Conservation (phyloP, 35 echinoderm and acorn worm species). For the Anneissia japonica region DNA sequence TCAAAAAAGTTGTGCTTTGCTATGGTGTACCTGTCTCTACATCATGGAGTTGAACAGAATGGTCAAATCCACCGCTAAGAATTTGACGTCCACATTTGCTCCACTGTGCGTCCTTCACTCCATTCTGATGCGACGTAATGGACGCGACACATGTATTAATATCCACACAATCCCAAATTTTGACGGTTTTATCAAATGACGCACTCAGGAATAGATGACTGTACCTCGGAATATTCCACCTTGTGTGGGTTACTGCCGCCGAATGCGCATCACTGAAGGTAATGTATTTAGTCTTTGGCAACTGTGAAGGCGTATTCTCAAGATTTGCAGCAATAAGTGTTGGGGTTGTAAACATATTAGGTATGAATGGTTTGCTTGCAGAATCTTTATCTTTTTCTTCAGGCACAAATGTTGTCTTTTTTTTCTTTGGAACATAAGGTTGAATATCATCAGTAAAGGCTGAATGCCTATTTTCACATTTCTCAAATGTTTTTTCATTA, state of each 20-base stretch:
- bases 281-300: neutral
- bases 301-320: neutral
- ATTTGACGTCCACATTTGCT: constrained; percentile 48
- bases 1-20: neutral
- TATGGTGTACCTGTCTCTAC: constrained; percentile 58
- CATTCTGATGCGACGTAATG: constrained; percentile 54
- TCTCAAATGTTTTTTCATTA: neutral
- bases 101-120: constrained; percentile 82
- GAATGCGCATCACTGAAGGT: constrained; percentile 15
- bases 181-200: constrained; percentile 73
- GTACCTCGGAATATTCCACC: constrained; percentile 61
- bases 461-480: neutral
- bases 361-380: neutral
- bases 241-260: constrained; percentile 49
- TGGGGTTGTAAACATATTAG: neutral
- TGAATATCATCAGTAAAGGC: neutral
- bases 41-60: constrained; percentile 74
- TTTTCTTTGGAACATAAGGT: neutral
- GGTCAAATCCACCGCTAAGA: constrained; percentile 92
- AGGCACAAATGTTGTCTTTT: neutral
- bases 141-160: constrained; percentile 54
- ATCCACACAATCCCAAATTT: constrained; percentile 69
- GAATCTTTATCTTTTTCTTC: neutral
- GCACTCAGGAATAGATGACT: constrained; percentile 75
- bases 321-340: neutral